Percentiles rank a stretch among this genome's conserved stretches.
phyloP scores from a whole-genome alignment of 2,113 vertebrate genomes.

The Dipodomys spectabilis region DNA sequence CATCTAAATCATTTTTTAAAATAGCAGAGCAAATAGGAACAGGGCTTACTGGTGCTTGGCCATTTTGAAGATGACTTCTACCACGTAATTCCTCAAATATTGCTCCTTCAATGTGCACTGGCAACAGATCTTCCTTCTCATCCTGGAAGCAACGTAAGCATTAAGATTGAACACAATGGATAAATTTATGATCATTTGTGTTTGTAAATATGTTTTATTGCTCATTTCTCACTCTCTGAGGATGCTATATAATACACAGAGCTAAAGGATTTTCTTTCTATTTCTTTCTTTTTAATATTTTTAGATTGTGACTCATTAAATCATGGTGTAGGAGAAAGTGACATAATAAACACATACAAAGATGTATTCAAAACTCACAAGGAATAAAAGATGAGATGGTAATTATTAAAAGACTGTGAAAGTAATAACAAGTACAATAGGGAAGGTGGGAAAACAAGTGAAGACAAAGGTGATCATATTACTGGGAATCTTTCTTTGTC shows the following conservation, averaged over 20 bases:
- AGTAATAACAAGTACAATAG: background rate
- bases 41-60: slow-evolving; percentile 12
- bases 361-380: slow-evolving; percentile 42
- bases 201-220: slow-evolving; percentile 50
- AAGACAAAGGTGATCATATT: slow-evolving; percentile 31
- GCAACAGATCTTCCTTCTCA: background rate
- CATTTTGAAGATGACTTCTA: background rate
- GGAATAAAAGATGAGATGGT: slow-evolving; percentile 11
- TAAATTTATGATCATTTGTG: slow-evolving; percentile 12
- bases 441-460: background rate
- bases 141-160: slow-evolving; percentile 27
- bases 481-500: background rate
- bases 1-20: slow-evolving; percentile 64
- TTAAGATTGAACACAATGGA: slow-evolving; percentile 16
- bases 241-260: background rate
- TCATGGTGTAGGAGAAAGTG: slow-evolving; percentile 41
- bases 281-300: slow-evolving; percentile 1
- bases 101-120: background rate
- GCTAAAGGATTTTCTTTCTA: background rate
- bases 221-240: slow-evolving; percentile 35
- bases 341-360: slow-evolving; percentile 27
- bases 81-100: slow-evolving; percentile 43
- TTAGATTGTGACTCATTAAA: slow-evolving; percentile 53
- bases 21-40: slow-evolving; percentile 55
- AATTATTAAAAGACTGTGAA: background rate